These are phyloP conservation scores for Macroglossus sobrinus DNA, from an alignment of 2,113 vertebrate species.

Conservation along the genomic window DNA sequence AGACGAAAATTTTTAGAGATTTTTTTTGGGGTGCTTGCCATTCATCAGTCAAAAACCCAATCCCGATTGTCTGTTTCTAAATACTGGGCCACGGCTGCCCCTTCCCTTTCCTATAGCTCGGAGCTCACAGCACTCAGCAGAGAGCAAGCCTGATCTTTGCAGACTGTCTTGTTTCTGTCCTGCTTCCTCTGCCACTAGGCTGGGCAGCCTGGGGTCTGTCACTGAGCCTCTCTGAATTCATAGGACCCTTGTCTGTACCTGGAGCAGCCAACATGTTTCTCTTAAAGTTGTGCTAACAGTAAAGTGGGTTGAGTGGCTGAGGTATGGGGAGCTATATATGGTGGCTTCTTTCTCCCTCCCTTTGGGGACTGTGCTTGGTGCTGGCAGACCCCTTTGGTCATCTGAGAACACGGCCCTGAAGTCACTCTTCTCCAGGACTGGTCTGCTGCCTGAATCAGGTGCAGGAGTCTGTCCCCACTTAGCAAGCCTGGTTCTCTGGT, in stretches of 20 bases:
- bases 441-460: background rate
- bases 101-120: background rate
- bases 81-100: accelerated
- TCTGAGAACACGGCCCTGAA: background rate
- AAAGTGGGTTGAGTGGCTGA: background rate
- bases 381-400: background rate
- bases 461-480: background rate
- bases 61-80: accelerated
- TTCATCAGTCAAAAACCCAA: background rate
- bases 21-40: background rate
- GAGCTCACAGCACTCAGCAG: background rate
- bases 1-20: background rate
- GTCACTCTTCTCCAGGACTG: accelerated
- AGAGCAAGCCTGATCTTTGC: accelerated
- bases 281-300: no score
- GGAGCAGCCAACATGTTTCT: background rate
- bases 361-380: accelerated
- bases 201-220: background rate
- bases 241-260: background rate
- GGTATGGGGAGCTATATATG: accelerated
- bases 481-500: background rate
- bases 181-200: background rate
- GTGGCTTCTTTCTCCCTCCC: background rate
- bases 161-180: background rate
- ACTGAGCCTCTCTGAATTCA: background rate